Base-by-base conservation (phyloP, 2,888 invertebrate genomes). In the Chalcosyrphus nemorum region DNA sequence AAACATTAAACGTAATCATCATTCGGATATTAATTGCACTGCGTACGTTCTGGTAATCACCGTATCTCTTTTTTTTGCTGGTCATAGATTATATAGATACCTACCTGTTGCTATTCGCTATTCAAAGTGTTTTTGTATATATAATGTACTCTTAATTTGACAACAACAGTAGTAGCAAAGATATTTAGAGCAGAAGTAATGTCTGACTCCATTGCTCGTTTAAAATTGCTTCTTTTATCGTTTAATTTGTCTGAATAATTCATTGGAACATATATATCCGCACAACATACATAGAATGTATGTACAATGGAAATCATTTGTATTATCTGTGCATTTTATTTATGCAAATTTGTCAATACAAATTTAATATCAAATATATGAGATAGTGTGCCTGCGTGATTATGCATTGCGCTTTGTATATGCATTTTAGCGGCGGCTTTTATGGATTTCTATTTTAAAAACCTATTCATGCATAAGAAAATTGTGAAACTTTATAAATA, bases 101-200 rank as follows among this genome's bases (percentile, higher is more conserved):
- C n/a, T n/a, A 75, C 75, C 65, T 57, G 75, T 75, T 75, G 75
- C 45, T 63, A 17, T 9, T 72, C 15, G 41, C n/a, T 56, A 7
- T 19, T 43, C 27, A 4, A 13, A 24, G 15, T 27, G 11, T 17
- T n/a, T n/a, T n/a, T n/a, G 17, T 9, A 24, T n/a, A 57, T 41
- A 38, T n/a, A n/a, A n/a, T 5, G n/a, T 6, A 19, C 24, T 41
- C 11, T 43, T 29, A 21, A 4, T 21, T 43, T 35, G 32, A 4
- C 29, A 45, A 24, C 24, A 24, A 4, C 24, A 2, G 15, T n/a
- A n/a, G 13, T 17, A 0, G 1, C n/a, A 15, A 13, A 11, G 45
- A 24, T 71, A 43, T 72, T 29, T 72, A 13, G 63, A 63, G 61
- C 52, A 72, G 41, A 63, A 61, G 43, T 61, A 72, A 52, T 63